Evolutionary conservation across 2,888 invertebrate genomes (phyloP).

Genomic region (Leucoptera coffeella): DNA sequence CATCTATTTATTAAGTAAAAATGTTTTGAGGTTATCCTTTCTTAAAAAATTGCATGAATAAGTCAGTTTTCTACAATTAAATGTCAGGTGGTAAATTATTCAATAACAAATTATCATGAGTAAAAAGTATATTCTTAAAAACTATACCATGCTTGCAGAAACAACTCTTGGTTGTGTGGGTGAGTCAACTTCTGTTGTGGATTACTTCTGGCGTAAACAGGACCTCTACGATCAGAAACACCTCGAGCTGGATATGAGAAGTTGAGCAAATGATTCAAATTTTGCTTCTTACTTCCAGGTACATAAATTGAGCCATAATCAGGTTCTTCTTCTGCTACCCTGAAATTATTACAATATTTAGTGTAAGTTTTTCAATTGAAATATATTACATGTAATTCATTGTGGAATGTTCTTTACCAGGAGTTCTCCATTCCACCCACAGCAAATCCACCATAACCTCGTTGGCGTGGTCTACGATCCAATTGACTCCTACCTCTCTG

Average conservation of each 20-base stretch:
- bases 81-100: no score
- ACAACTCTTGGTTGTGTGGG: conserved; percentile 89
- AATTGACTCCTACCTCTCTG: conserved; percentile 62
- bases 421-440: conserved; percentile 65
- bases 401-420: conserved; percentile 32
- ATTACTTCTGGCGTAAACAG: conserved; percentile 15
- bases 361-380: not conserved
- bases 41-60: no score
- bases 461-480: conserved; percentile 67
- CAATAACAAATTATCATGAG: not conserved
- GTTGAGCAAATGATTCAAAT: conserved; percentile 89
- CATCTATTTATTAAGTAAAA: no score
- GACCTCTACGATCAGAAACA: conserved; percentile 17
- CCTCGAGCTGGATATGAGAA: conserved; percentile 75
- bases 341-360: no score
- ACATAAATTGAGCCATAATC: conserved; percentile 80
- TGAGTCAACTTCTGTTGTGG: conserved; percentile 31
- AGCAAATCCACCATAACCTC: conserved; percentile 40
- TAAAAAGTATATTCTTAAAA: conserved; percentile 17
- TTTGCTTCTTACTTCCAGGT: conserved; percentile 85
- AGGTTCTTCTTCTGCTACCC: conserved; percentile 53
- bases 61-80: no score
- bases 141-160: conserved; percentile 92
- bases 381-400: not conserved
- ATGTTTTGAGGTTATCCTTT: no score